Base-by-base conservation (phyloP, 2,888 invertebrate species). In the Orthosia gracilis region DNA sequence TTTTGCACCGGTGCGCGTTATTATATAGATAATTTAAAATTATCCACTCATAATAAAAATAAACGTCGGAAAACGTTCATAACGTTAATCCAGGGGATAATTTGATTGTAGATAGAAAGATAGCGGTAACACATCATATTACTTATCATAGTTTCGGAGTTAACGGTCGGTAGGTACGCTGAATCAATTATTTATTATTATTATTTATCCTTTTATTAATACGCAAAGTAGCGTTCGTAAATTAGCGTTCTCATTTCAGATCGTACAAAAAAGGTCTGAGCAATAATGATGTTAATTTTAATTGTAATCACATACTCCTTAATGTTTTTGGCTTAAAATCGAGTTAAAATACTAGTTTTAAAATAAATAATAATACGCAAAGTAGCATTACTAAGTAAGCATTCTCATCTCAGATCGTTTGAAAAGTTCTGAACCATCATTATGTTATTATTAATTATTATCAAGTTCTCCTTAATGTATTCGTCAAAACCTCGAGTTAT, bases 31-130 rank as follows among this genome's bases (percentile, higher is more conserved):
- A 52, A 67, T 52, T 26, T 12, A 50, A 45, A n/a, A 23, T 26
- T 45, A 69, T 40, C 5, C 3, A 17, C 1, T n/a, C 1, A 15
- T 62, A 40, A 70, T 68, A 83, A 80, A 79, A 79, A 65, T 82
- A 77, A 57, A 55, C 5, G 23, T 7, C 40, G 52, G 57, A 61
- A 71, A 50, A 65, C 31, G 59, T 64, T 7, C 52, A 64, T 78
- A 47, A 64, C n/a, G 23, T 49, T 80, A 83, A 80, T 78, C 64
- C 57, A 26, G 23, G 17, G 21, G 64, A 83, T 80, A 68, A 83
- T 57, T 59, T 78, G 59, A 78, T 83, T 71, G 64, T 18, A 15
- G 3, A 63, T 61, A 68, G 13, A 50, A 26, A 26, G 65, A 77
- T 81, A 81, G 62, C 12, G 50, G 18, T 13, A 52, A 57, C 59